These are phyloP conservation scores for Cephalopterus ornatus DNA, from an alignment of 2,113 vertebrate species.

Conservation along the genomic window DNA sequence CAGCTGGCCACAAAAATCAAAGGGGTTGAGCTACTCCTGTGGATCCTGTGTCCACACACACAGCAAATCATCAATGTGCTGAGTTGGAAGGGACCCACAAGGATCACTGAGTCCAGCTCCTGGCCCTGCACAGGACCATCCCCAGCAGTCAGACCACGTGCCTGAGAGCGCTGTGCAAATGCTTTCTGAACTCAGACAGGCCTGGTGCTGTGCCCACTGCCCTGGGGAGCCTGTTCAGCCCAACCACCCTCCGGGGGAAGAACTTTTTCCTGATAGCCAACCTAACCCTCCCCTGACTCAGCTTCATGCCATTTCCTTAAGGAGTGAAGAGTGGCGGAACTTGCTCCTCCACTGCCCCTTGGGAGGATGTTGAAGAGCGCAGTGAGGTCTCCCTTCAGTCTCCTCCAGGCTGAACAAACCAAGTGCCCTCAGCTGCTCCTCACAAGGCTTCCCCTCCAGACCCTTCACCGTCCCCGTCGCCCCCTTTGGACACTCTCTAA, in stretches of 20 bases:
- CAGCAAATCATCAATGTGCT: not conserved
- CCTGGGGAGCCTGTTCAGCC: not conserved
- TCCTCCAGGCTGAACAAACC: not conserved
- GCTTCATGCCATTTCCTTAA: too few relatives aligned
- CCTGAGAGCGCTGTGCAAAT: accelerated
- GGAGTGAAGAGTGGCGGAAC: not conserved
- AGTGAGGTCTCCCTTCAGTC: not conserved
- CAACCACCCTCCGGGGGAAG: not conserved
- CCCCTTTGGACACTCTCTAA: not conserved
- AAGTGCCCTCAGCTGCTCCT: not conserved
- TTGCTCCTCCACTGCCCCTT: not conserved
- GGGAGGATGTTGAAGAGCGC: not conserved
- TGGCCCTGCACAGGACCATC: not conserved
- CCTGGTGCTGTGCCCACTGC: not conserved
- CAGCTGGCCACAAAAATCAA: not conserved
- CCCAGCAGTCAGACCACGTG: not conserved
- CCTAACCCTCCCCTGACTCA: not conserved
- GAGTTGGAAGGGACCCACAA: not conserved
- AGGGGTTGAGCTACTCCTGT: not conserved
- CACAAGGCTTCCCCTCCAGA: not conserved
- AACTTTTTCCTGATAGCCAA: not conserved
- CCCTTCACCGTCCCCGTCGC: not conserved
- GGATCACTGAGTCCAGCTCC: accelerated
- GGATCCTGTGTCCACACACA: not conserved
- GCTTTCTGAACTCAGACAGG: not conserved